These are phyloP conservation scores for Chloroceryle inda DNA, from an alignment of 2,797 vertebrate species.

Conservation along the genomic window DNA sequence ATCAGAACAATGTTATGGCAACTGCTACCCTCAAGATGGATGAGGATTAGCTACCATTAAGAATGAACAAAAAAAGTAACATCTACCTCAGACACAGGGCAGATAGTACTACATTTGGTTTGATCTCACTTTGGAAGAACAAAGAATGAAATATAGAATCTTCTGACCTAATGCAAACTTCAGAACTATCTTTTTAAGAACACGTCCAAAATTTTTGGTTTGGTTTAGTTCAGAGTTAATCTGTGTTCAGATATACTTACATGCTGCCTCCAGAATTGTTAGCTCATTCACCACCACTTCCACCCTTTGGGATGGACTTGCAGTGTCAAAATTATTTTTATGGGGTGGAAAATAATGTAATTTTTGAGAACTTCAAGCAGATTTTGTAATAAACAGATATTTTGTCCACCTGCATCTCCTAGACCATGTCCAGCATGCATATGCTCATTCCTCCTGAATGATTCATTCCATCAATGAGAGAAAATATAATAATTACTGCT, in stretches of 20 bases:
- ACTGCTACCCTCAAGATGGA: not conserved
- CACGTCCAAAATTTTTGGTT: not conserved
- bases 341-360: not conserved
- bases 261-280: accelerated
- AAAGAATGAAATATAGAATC: not conserved
- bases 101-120: not conserved
- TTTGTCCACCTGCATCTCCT: not conserved
- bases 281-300: not conserved
- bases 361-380: not conserved
- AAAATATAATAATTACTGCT: not conserved
- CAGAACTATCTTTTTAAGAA: not conserved
- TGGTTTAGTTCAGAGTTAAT: not conserved
- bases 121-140: not conserved
- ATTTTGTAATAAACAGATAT: not conserved
- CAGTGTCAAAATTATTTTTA: not conserved
- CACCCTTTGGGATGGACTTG: not conserved
- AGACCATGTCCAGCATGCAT: not conserved
- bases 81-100: not conserved
- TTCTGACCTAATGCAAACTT: not conserved
- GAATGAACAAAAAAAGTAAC: not conserved
- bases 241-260: not conserved
- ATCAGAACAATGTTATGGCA: not conserved
- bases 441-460: not conserved
- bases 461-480: not conserved
- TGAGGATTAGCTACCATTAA: not conserved